Conservation (phyloP, 1,140 invertebrate genomes). For the Drosophila saltans region DNA sequence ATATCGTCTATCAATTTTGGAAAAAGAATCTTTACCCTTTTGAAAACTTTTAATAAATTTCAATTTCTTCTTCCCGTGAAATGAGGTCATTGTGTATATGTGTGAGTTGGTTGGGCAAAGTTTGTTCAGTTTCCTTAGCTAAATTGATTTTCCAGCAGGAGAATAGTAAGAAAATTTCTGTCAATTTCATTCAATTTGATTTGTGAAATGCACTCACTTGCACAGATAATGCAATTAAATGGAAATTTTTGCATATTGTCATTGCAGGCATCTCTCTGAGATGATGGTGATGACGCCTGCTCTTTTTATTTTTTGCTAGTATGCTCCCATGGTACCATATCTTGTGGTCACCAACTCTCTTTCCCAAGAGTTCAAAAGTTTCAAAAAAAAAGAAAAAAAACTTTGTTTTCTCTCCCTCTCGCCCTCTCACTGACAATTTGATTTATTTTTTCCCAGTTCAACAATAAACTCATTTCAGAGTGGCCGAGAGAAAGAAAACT, state of each 20-base stretch:
- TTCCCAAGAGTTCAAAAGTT: slow-evolving; percentile 38
- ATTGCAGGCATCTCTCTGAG: slow-evolving; percentile 2
- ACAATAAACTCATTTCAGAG: slow-evolving; percentile 59
- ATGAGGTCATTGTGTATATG: slow-evolving; percentile 53
- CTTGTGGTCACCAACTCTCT: slow-evolving; percentile 35
- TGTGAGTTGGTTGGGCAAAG: no score
- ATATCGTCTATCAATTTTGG: no score
- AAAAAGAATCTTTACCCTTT: no score
- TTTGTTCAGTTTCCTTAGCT: background rate
- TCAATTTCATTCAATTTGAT: slow-evolving; percentile 33
- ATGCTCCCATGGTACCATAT: slow-evolving; percentile 31
- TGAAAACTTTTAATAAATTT: no score
- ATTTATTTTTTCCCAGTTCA: slow-evolving; percentile 64
- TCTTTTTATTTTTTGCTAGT: background rate
- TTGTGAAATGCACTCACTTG: slow-evolving; percentile 24
- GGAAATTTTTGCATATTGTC: slow-evolving; percentile 30
- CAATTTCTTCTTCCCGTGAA: slow-evolving; percentile 22
- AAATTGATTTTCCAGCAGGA: slow-evolving; percentile 29
- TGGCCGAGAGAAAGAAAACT: slow-evolving; percentile 18
- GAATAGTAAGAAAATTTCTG: slow-evolving; percentile 40
- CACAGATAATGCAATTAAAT: slow-evolving; percentile 63
- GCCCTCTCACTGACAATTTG: slow-evolving; percentile 40
- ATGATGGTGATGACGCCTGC: background rate
- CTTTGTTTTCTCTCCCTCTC: slow-evolving; percentile 32
- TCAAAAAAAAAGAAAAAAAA: slow-evolving; percentile 12